Evolutionary conservation across 64 coral and sea anemone genomes (phyloP).

Genomic region (Porites australiensis): DNA sequence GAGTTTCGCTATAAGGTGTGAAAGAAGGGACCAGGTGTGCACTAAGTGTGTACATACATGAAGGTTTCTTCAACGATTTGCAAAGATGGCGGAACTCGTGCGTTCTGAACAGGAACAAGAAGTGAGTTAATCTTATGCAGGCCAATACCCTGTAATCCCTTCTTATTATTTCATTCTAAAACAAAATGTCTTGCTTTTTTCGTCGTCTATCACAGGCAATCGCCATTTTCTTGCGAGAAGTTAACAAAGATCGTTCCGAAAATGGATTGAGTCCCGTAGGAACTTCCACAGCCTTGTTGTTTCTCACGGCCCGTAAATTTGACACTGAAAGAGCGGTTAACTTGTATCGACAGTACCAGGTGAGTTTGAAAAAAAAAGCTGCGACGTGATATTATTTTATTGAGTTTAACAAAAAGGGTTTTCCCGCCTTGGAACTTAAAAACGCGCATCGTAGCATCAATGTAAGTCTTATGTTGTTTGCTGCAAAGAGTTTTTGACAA

Average conservation of each 20-base stretch:
- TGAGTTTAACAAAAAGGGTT: neutral
- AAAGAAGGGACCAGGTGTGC: too few relatives aligned
- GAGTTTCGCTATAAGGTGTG: too few relatives aligned
- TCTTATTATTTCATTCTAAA: neutral
- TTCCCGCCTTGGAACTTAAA: neutral
- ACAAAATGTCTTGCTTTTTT: slow-evolving; percentile 14
- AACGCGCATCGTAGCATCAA: too few relatives aligned
- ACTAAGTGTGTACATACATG: too few relatives aligned
- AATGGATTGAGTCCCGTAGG: slow-evolving; percentile 63
- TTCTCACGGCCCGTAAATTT: slow-evolving; percentile 65
- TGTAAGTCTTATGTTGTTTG: too few relatives aligned
- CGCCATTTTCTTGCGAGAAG: slow-evolving; percentile 34
- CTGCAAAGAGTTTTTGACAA: too few relatives aligned
- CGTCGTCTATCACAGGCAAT: slow-evolving; percentile 49
- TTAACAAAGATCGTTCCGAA: slow-evolving; percentile 60
- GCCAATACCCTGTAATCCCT: slow-evolving; percentile 33
- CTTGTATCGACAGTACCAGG: slow-evolving; percentile 65
- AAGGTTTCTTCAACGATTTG: too few relatives aligned
- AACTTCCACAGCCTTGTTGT: slow-evolving; percentile 56
- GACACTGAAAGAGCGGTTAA: slow-evolving; percentile 55
- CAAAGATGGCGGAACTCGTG: slow-evolving; percentile 45
- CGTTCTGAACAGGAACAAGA: slow-evolving; percentile 44
- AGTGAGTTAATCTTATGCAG: neutral
- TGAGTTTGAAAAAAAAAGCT: neutral
- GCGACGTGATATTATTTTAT: neutral